These are phyloP conservation scores for Heteromurus nitidus DNA, from an alignment of 2,888 invertebrate genomes.

Conservation along the genomic window DNA sequence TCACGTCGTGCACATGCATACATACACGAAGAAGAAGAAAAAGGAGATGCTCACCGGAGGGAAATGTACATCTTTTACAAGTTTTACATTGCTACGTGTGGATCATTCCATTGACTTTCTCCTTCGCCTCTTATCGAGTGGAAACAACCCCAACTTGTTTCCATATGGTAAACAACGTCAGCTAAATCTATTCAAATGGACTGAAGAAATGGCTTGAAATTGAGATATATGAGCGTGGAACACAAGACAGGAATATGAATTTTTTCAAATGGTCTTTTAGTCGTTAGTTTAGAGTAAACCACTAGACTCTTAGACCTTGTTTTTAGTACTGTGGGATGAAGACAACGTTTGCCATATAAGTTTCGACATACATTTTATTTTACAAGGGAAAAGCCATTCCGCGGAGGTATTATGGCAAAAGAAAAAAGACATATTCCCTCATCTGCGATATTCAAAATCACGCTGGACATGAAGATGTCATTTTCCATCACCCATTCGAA, in stretches of 20 bases:
- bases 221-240: conserved; percentile 51
- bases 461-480: too few relatives aligned
- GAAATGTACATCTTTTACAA: conserved; percentile 37
- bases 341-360: too few relatives aligned
- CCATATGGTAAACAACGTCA: conserved; percentile 53
- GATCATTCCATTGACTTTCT: conserved; percentile 23
- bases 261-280: too few relatives aligned
- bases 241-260: conserved; percentile 57
- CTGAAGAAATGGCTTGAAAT: conserved; percentile 59
- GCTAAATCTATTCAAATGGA: conserved; percentile 64
- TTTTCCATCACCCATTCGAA: too few relatives aligned
- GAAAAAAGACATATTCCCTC: too few relatives aligned
- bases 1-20: conserved; percentile 59
- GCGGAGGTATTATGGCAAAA: too few relatives aligned
- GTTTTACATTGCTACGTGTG: conserved; percentile 41
- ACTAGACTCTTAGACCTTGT: too few relatives aligned
- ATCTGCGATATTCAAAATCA: too few relatives aligned
- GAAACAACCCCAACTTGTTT: conserved; percentile 3
- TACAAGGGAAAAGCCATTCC: too few relatives aligned
- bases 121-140: conserved; percentile 5
- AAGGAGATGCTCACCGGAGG: conserved; percentile 29
- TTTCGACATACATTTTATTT: too few relatives aligned
- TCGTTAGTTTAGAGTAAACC: too few relatives aligned
- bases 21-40: conserved; percentile 24
- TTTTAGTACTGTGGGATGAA: too few relatives aligned